Evolutionary conservation across 2,113 vertebrate genomes (phyloP), one percentile per base, ranked within the genome.

Genomic region (Hippocampus mohnikei): DNA sequence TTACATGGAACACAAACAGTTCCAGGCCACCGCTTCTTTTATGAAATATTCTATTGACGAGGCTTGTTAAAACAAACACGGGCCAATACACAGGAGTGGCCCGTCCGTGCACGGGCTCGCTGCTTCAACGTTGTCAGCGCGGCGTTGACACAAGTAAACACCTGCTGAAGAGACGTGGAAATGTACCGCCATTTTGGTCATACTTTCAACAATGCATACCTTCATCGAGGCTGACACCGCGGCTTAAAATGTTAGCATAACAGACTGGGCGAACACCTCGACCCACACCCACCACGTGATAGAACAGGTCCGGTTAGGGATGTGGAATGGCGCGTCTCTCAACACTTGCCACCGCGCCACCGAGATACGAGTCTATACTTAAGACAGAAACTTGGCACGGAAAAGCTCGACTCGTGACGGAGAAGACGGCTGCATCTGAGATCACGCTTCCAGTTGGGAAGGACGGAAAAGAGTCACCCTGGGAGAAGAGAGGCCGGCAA

Each of bases 351-450:
- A 62, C 76, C 82, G 75, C 83, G 70, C 72, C 15, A 76, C 74
- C 72, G 25, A 76, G 74, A 63, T 66, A 60, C 66, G 18, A 73
- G 78, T 77, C 61, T 74, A 50, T 33, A 18, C 52, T 70, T 70
- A 71, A 88, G 88, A 92, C 91, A 91, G 85, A 70, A 91, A 86
- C 87, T 92, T 93, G 93, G 92, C 91, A 90, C 65, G 9, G 75
- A 89, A 84, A 88, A 77, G 85, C 83, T 84, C 74, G 55, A 56
- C 69, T 83, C 80, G 76, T 89, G 81, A 89, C 16, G 52, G 79
- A 84, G 80, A 81, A 79, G 74, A 87, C 86, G 87, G 86, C 81
- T 86, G 83, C 89, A 88, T 87, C 85, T 88, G 86, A 79, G 81
- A 80, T 66, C 83, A 78, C 76, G 72, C 70, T 81, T 84, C 80